These are phyloP conservation scores for Ptychobarbus kaznakovi DNA, from an alignment of 2,797 vertebrate genomes.

Conservation along the genomic window DNA sequence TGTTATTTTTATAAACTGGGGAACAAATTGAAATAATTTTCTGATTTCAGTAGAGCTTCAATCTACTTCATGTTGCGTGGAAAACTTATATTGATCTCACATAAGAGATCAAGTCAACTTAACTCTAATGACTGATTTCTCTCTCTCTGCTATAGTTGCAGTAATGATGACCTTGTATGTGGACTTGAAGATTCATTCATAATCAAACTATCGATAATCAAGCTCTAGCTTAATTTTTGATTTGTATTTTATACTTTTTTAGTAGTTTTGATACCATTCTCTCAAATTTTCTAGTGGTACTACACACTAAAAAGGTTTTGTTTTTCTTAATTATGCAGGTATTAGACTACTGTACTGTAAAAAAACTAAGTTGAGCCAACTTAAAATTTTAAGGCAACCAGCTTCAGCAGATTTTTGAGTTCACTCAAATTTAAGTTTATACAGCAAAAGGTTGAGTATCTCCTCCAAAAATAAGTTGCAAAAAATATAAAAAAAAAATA, in stretches of 20 bases:
- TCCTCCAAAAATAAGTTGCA: too few relatives aligned
- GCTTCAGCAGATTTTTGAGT: too few relatives aligned
- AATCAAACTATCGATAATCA: constrained; percentile 3
- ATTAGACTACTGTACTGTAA: too few relatives aligned
- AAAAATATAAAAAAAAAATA: too few relatives aligned
- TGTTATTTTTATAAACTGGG: not conserved
- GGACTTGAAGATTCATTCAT: constrained; percentile 21
- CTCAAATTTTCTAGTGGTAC: too few relatives aligned
- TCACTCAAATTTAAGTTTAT: too few relatives aligned
- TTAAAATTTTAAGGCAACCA: too few relatives aligned
- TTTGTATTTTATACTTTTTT: not conserved
- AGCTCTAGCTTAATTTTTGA: not conserved
- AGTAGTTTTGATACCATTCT: not conserved
- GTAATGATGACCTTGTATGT: constrained; percentile 37
- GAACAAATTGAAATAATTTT: not conserved
- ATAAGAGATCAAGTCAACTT: not conserved
- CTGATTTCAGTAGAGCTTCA: not conserved
- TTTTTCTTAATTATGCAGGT: too few relatives aligned
- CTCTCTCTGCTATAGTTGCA: constrained; percentile 49
- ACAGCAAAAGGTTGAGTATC: too few relatives aligned
- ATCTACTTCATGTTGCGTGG: not conserved
- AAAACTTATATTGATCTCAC: not conserved
- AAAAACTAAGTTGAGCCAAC: too few relatives aligned
- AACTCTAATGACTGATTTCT: not conserved
- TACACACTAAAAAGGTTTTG: not conserved